These are phyloP conservation scores for Elysia chlorotica DNA, from an alignment of 1,140 invertebrate genomes.

Conservation along the genomic window DNA sequence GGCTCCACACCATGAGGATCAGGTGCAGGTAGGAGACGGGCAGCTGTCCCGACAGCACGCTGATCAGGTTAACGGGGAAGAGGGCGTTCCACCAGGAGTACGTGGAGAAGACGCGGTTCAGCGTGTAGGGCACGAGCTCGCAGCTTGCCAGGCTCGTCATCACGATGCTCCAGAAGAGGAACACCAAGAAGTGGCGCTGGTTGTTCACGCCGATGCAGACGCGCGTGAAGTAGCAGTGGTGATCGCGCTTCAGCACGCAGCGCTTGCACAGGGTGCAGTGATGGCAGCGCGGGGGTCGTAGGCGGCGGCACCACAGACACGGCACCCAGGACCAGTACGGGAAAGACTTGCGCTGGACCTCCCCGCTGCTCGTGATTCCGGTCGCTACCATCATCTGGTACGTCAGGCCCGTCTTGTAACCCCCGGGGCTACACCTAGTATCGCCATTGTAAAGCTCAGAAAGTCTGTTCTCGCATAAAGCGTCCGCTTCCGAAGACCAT, in stretches of 20 bases:
- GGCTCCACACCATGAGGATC: conserved; percentile 21
- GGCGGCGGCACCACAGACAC: conserved; percentile 33
- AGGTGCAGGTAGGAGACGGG: conserved; percentile 5
- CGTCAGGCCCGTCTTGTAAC: not conserved
- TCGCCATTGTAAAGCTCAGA: too few relatives aligned
- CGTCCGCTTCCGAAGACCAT: too few relatives aligned
- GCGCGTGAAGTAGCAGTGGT: conserved; percentile 92
- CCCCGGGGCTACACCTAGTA: too few relatives aligned
- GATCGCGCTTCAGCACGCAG: conserved; percentile 72
- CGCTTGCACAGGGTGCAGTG: conserved; percentile 31
- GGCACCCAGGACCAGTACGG: conserved; percentile 46
- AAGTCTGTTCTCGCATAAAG: too few relatives aligned
- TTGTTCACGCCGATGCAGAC: conserved; percentile 89
- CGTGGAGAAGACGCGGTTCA: conserved; percentile 14
- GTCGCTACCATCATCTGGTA: conserved; percentile 17
- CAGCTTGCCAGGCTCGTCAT: conserved; percentile 19
- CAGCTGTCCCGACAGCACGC: conserved; percentile 27
- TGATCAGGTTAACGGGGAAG: conserved; percentile 27
- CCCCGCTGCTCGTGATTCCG: not conserved
- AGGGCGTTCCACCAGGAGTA: conserved; percentile 31
- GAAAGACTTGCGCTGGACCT: conserved; percentile 21
- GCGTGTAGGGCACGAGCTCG: conserved; percentile 27
- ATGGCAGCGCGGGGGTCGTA: conserved; percentile 32
- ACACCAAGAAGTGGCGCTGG: conserved; percentile 84
- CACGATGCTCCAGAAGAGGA: conserved; percentile 68